A percentile compares a stretch with the other conserved stretches of the same genome.
Conservation (phyloP, 1,140 invertebrate genomes). For the Coptotermes formosanus region DNA sequence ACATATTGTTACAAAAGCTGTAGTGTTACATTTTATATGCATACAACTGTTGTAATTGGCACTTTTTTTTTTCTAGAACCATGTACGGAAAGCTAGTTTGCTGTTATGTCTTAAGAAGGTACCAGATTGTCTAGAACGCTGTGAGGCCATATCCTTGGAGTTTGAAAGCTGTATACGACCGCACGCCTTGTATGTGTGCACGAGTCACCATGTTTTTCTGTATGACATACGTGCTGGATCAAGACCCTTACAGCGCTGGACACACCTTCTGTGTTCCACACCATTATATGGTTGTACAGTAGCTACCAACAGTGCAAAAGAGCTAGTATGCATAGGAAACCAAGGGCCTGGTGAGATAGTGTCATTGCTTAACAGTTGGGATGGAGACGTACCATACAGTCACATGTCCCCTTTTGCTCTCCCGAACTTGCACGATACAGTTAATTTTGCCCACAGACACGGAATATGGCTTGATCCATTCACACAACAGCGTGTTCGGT, state of each 20-base stretch:
- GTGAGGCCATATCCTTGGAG: background rate
- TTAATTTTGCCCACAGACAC: background rate
- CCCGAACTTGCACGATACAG: background rate
- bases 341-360: slow-evolving; percentile 2
- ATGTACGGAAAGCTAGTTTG: background rate
- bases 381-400: background rate
- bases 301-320: background rate
- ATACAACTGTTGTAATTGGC: background rate
- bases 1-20: no score
- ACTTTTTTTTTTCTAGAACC: background rate
- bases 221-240: slow-evolving; percentile 10
- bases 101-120: background rate
- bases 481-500: background rate
- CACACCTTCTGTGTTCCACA: background rate
- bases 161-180: background rate
- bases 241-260: background rate
- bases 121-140: background rate
- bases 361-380: background rate
- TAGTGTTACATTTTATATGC: no score
- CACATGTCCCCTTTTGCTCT: background rate
- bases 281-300: background rate
- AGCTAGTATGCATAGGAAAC: background rate
- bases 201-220: background rate
- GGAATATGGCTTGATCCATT: background rate
- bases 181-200: background rate